Evolutionary conservation across 2,797 vertebrate genomes (phyloP).

Genomic region (Gorsachius magnificus): DNA sequence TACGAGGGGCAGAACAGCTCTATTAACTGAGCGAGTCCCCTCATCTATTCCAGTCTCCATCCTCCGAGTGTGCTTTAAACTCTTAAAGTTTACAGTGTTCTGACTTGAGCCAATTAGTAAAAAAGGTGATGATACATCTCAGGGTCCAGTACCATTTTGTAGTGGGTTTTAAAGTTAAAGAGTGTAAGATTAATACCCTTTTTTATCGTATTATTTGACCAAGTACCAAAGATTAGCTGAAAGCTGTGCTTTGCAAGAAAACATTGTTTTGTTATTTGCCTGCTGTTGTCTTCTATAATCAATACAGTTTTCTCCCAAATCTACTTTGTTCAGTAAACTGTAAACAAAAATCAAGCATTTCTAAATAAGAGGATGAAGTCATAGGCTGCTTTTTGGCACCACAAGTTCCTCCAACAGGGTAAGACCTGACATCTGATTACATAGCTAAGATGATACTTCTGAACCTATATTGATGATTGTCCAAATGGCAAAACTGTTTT

Average conservation of each 20-base stretch:
- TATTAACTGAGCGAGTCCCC: not conserved
- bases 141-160: not conserved
- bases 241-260: not conserved
- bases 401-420: not conserved
- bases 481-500: not conserved
- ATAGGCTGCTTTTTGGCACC: not conserved
- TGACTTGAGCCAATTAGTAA: not conserved
- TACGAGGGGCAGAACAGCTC: not conserved
- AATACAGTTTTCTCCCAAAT: not conserved
- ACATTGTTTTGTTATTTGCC: not conserved
- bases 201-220: not conserved
- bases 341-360: not conserved
- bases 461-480: not conserved
- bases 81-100: not conserved
- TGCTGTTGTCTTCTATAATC: not conserved
- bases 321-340: not conserved
- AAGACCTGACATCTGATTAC: not conserved
- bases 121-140: not conserved
- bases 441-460: not conserved
- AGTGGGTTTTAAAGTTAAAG: not conserved
- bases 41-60: not conserved
- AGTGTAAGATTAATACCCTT: not conserved
- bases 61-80: not conserved
- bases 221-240: not conserved
- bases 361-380: not conserved